Conservation (phyloP, 2,888 invertebrate species). For the Heliconius sara region DNA sequence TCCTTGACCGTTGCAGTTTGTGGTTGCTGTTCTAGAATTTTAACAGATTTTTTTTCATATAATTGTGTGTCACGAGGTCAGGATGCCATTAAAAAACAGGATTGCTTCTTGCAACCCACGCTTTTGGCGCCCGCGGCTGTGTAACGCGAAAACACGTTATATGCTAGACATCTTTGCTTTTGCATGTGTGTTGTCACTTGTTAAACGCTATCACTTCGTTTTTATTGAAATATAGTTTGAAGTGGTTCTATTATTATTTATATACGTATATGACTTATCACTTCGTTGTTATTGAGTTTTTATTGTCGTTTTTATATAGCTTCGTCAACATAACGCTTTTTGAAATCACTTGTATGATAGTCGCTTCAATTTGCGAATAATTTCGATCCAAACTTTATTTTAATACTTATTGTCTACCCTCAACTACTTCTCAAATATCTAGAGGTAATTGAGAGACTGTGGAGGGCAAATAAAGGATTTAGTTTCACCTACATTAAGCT, state of each 20-base stretch:
- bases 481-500: neutral
- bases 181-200: neutral
- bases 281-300: no score
- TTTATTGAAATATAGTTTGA: neutral
- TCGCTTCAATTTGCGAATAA: neutral
- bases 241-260: neutral
- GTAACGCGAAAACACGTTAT: neutral
- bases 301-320: neutral
- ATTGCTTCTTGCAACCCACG: slow-evolving; percentile 21
- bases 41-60: neutral
- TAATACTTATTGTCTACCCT: neutral
- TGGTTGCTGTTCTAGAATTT: neutral
- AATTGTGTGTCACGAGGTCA: slow-evolving; percentile 31
- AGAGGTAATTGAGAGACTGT: neutral
- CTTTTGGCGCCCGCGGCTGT: neutral
- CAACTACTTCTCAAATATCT: neutral
- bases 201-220: neutral
- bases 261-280: neutral
- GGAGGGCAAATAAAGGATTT: slow-evolving; percentile 10
- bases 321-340: neutral
- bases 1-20: slow-evolving; percentile 18
- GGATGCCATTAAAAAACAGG: slow-evolving; percentile 16
- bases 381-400: no score
- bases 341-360: neutral
- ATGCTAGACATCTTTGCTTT: neutral